A percentile compares a stretch with the other conserved stretches of the same genome.
These are phyloP conservation scores for Panorpa germanica DNA, from an alignment of 2,888 invertebrate genomes.

Conservation along the genomic window DNA sequence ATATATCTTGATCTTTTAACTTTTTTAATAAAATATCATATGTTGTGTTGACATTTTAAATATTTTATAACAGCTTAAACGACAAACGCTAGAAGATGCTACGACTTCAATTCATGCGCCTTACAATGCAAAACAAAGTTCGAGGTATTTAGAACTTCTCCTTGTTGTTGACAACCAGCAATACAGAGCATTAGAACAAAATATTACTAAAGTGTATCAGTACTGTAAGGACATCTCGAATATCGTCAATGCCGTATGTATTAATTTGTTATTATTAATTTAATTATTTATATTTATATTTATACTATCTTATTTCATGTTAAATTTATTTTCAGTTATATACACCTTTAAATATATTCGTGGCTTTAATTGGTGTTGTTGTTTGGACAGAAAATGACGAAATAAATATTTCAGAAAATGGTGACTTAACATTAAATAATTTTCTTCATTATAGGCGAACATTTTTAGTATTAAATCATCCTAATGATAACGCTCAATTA, in stretches of 20 bases:
- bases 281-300: not conserved
- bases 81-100: too few species aligned
- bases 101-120: conserved; percentile 36
- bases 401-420: conserved; percentile 42
- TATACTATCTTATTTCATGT: not conserved
- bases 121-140: conserved; percentile 44
- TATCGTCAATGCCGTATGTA: conserved; percentile 58
- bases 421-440: conserved; percentile 49
- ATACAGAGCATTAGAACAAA: conserved; percentile 42
- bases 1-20: too few species aligned
- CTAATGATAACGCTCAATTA: conserved; percentile 69
- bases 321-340: conserved; percentile 37
- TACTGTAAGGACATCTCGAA: conserved; percentile 59
- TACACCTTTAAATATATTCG: conserved; percentile 56
- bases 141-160: conserved; percentile 47
- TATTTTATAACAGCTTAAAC: too few species aligned
- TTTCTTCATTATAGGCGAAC: conserved; percentile 55
- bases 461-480: conserved; percentile 43
- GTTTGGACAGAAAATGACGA: conserved; percentile 57
- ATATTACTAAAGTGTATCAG: conserved; percentile 34
- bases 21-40: too few species aligned
- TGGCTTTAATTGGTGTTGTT: conserved; percentile 60
- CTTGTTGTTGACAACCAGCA: conserved; percentile 48
- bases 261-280: not conserved
- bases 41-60: too few species aligned